Evolutionary conservation across 2,888 invertebrate genomes (phyloP), one percentile per base, ranked within the genome.

Genomic region (Stegophylla sp.): DNA sequence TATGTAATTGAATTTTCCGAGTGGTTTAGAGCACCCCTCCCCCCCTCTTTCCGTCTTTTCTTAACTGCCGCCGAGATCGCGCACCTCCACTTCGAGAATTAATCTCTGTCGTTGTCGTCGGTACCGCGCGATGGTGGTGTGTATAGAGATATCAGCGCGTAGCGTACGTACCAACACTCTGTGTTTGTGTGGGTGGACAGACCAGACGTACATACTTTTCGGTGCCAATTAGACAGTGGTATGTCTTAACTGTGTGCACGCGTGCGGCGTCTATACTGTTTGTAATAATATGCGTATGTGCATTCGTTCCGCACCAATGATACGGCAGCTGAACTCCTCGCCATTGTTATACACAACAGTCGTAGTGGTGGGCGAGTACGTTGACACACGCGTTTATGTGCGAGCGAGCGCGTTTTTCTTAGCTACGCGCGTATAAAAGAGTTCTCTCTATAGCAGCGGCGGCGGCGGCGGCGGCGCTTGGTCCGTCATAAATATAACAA

Each of bases 1-100:
- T 23, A 17, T 20, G 64, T 53, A 76, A 76, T 76, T 66, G 26
- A 76, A 76, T 66, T 76, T 76, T 53, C 74, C 51, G 17, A 75
- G 17, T 20, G n/a, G 51, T 63, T 64, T 7, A 17, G 17, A 73
- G 48, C 3, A 20, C n/a, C n/a, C 17, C 7, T 7, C 15, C 26
- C 7, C 34, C 4, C 34, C 34, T 34, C 34, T 34, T 34, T 7
- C 34, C 34, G 34, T 34, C 34, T 34, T 34, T 34, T 34, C 34
- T 34, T 7, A 7, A 34, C 34, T 7, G 34, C 7, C 7, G 34
- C 34, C 34, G 3, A 3, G 34, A 34, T 34, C 34, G 34, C 7
- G 34, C 34, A 5, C 34, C 4, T 34, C 7, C 34, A 7, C 34
- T 34, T 3, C 34, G 34, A 1, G 13, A 20, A 48, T 75, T 66